Conservation (phyloP, 2,797 vertebrate genomes). For the Ctenopoma kingsleyae region DNA sequence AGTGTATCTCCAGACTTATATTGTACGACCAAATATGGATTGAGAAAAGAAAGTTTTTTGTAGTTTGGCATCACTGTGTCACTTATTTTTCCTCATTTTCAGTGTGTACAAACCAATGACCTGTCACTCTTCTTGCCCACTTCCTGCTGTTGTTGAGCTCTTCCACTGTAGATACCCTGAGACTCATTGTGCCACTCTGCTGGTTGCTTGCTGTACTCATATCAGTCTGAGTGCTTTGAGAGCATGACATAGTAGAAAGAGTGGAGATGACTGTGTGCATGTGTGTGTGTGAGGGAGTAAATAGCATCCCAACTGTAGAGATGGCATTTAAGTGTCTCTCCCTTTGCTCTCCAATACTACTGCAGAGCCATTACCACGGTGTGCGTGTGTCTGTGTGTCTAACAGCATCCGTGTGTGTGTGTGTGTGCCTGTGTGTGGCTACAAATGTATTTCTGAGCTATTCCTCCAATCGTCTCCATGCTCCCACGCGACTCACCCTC, state of each 20-base stretch:
- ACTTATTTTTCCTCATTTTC: slow-evolving; percentile 18
- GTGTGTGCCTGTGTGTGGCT: slow-evolving; percentile 36
- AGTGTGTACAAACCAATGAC: slow-evolving; percentile 18
- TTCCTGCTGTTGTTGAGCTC: slow-evolving; percentile 55
- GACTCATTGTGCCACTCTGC: slow-evolving; percentile 67
- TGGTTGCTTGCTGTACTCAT: slow-evolving; percentile 68
- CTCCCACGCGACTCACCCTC: slow-evolving; percentile 72
- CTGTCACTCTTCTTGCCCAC: slow-evolving; percentile 34
- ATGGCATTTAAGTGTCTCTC: slow-evolving; percentile 82
- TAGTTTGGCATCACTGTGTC: slow-evolving; percentile 9
- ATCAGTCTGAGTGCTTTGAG: slow-evolving; percentile 78
- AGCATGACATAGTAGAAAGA: slow-evolving; percentile 66
- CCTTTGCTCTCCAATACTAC: slow-evolving; percentile 72
- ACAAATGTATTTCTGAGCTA: slow-evolving; percentile 69
- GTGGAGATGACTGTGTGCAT: slow-evolving; percentile 43
- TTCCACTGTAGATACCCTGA: slow-evolving; percentile 52
- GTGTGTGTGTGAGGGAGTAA: slow-evolving; percentile 54
- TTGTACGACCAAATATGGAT: not conserved
- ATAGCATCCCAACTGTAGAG: slow-evolving; percentile 75
- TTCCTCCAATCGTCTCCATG: slow-evolving; percentile 78
- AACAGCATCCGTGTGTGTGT: slow-evolving; percentile 4
- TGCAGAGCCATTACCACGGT: slow-evolving; percentile 76
- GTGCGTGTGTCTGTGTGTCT: slow-evolving; percentile 45
- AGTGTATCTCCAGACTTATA: not conserved
- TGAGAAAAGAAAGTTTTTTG: slow-evolving; percentile 6